Percentiles rank a stretch among this genome's conserved stretches.
Evolutionary conservation across 1,140 invertebrate genomes (phyloP).

Genomic region (Parapsyche elsis): DNA sequence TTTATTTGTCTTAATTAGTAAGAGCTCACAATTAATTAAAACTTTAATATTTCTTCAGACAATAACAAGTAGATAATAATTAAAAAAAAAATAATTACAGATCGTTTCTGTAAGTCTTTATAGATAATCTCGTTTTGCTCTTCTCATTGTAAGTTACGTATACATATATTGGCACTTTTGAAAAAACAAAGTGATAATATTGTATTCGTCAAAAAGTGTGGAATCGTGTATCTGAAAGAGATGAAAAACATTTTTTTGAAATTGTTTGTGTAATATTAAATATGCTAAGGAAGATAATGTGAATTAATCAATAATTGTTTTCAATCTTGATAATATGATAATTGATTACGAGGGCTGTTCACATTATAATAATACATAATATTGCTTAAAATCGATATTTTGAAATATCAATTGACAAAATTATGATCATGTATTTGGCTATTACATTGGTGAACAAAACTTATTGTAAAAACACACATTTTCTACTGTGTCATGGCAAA

Average conservation of each 20-base stretch:
- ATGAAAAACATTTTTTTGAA: slow-evolving; percentile 42
- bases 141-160: slow-evolving; percentile 35
- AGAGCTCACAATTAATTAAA: slow-evolving; percentile 38
- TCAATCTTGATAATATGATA: background rate
- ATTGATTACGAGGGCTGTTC: no score
- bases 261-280: slow-evolving; percentile 33
- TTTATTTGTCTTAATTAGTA: slow-evolving; percentile 34
- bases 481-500: no score
- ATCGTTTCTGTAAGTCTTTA: slow-evolving; percentile 33
- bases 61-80: slow-evolving; percentile 54
- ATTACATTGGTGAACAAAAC: no score
- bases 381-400: no score
- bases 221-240: slow-evolving; percentile 28
- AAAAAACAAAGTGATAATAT: slow-evolving; percentile 19
- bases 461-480: no score
- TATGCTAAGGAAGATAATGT: background rate
- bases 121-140: slow-evolving; percentile 32
- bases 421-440: no score
- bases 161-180: slow-evolving; percentile 15
- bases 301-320: background rate
- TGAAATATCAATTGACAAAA: no score
- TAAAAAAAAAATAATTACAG: slow-evolving; percentile 34
- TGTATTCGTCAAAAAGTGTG: slow-evolving; percentile 25
- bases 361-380: no score
- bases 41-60: slow-evolving; percentile 53